Evolutionary conservation across 2,113 vertebrate genomes (phyloP), one percentile per base, ranked within the genome.

Genomic region (Hemiprocne comata): DNA sequence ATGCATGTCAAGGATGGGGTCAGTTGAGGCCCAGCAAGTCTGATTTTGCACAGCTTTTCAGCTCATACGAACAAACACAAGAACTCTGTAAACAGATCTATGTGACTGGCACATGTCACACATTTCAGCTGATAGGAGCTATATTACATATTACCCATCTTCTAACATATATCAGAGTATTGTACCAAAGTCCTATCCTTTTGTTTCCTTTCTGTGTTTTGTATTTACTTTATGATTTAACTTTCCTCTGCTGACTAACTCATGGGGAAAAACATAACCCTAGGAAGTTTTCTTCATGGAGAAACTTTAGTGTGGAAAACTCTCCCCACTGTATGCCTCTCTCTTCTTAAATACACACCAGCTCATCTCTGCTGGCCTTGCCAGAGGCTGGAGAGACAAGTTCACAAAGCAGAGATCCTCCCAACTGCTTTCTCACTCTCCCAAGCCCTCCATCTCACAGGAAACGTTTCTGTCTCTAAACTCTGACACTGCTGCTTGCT

Each of bases 381-480:
- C 7, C 19, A 67, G 58, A 54, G 28, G 1, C 31, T 48, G 81
- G 76, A 85, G 90, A 69, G 70, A 42, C 3, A 79, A 89, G 48
- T 73, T 80, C 72, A 50, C 33, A 25, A 55, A 86, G 80, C 25
- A 76, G 69, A 93, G 85, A 34, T 48, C 54, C 40, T 61, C 36
- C 73, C 46, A 70, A 77, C 57, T 0, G 0, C 46, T 40, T 5
- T 38, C 21, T 77, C 18, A 1, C 62, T 86, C 54, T 90, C 33
- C 60, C 66, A 51, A 70, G 62, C 84, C 84, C 93, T 93, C 76
- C 90, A 90, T 80, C 93, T 95, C 87, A 79, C 77, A 95, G 96
- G 96, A 98, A 95, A 96, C 93, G 92, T 36, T 87, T 96, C 93
- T 97, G 83, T 96, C 87, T 85, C 91, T 94, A 94, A 97, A 96